Evolutionary conservation across 2,888 invertebrate genomes (phyloP).

Genomic region (Pharmacophagus antenor): DNA sequence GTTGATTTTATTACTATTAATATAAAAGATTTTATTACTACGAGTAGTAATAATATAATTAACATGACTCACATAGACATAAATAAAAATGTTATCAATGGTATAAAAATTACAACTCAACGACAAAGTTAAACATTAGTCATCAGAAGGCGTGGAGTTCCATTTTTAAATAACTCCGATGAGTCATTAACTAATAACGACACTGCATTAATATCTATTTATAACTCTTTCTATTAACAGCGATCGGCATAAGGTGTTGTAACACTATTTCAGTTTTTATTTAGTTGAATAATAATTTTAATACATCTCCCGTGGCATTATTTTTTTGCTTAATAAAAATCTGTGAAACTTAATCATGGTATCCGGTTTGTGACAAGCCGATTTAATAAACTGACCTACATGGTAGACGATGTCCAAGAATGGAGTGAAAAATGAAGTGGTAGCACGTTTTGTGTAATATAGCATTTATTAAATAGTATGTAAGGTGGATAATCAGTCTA

Average conservation of each 20-base stretch:
- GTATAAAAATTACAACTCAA: not conserved
- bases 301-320: constrained; percentile 9
- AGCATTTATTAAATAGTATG: not conserved
- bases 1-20: not conserved
- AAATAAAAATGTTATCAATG: not conserved
- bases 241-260: not conserved
- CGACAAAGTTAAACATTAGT: constrained; percentile 4
- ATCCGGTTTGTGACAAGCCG: constrained; percentile 66
- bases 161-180: constrained; percentile 12
- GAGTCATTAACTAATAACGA: constrained; percentile 11
- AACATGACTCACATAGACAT: not conserved
- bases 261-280: not conserved
- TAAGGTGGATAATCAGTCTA: constrained; percentile 36
- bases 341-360: constrained; percentile 68
- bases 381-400: constrained; percentile 77
- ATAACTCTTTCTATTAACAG: not conserved
- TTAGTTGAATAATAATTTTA: constrained; percentile 6
- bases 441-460: constrained; percentile 28
- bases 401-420: constrained; percentile 57
- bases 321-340: constrained; percentile 62
- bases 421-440: constrained; percentile 40
- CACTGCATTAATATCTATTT: not conserved
- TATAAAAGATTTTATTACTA: not conserved
- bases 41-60: not conserved
- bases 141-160: not conserved